Base-by-base conservation (phyloP, 2,797 vertebrate genomes). In the Mallotus villosus region DNA sequence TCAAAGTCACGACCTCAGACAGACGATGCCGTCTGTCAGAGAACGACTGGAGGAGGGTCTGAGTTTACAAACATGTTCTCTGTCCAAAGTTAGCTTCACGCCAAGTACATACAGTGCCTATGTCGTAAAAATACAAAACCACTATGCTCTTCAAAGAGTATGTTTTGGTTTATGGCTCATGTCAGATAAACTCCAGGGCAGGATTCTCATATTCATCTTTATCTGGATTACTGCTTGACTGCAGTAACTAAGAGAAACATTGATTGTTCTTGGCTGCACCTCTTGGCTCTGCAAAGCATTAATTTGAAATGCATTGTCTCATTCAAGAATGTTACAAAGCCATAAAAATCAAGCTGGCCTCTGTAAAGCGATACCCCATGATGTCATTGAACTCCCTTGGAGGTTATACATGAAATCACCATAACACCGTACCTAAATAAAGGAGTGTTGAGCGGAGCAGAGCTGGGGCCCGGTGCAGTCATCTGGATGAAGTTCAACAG, bases 371-470 rank as follows among this genome's bases (percentile, higher is more conserved):
- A 79, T 60, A 67, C 72, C 46, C 75, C 6, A 76, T 74, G 74
- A 86, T 84, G 80, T 87, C 86, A 86, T 59, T 74, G 74, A 82
- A 80, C 77, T 79, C 76, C 85, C 79, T 83, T 72, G 71, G 59
- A 63, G 60, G 64, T 76, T 81, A 59, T 73, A 75, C 41, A 72
- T 81, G 67, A 84, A 84, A 72, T 78, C 64, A 49, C 67, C 76
- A 68, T 70, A 72, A 63, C 59, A 22, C 71, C 32, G 69, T 22
- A 79, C 72, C 82, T 60, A 84, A 88, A 90, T 78, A 86, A 76
- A 49, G 24, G 5, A 83, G 59, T 61, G 41, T 46, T 46, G 41
- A 46, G 11, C 41, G 1, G 41, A 14, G 4, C 1, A 63, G 75
- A 62, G 70, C 77, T 59, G 41, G 6, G 73, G 59, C 73, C 79